Evolutionary conservation across 2,797 vertebrate genomes (phyloP).

Genomic region (Melanotaenia parkinsoni): DNA sequence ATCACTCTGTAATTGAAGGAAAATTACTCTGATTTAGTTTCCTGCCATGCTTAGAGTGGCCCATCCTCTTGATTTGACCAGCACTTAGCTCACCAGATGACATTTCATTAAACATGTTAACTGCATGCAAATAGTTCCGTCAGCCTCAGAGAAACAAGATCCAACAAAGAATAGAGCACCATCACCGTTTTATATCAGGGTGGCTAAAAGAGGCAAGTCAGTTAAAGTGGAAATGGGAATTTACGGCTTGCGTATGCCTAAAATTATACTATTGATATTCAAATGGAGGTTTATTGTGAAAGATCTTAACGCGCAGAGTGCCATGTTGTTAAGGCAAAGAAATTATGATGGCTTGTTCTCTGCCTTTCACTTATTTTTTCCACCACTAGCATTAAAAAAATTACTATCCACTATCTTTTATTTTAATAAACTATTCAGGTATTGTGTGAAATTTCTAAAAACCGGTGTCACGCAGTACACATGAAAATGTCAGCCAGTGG

Average conservation of each 20-base stretch:
- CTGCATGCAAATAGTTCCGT: constrained; percentile 36
- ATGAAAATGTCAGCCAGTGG: background rate
- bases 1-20: constrained; percentile 80
- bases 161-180: constrained; percentile 10
- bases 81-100: constrained; percentile 38
- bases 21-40: constrained; percentile 77
- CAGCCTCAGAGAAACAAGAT: constrained; percentile 21
- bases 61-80: constrained; percentile 45
- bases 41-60: constrained; percentile 49
- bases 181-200: background rate
- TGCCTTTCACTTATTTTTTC: background rate
- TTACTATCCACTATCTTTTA: background rate
- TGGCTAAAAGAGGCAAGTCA: constrained; percentile 3
- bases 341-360: background rate
- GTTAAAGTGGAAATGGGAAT: constrained; percentile 10
- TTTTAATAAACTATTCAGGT: background rate
- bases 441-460: constrained; percentile 26
- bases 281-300: constrained; percentile 43
- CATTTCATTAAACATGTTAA: constrained; percentile 55
- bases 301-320: background rate
- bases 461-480: background rate
- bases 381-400: no score
- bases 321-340: constrained; percentile 4
- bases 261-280: constrained; percentile 42
- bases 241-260: constrained; percentile 21